Base-by-base conservation (phyloP, 2,888 invertebrate genomes). In the Gari tellinella region DNA sequence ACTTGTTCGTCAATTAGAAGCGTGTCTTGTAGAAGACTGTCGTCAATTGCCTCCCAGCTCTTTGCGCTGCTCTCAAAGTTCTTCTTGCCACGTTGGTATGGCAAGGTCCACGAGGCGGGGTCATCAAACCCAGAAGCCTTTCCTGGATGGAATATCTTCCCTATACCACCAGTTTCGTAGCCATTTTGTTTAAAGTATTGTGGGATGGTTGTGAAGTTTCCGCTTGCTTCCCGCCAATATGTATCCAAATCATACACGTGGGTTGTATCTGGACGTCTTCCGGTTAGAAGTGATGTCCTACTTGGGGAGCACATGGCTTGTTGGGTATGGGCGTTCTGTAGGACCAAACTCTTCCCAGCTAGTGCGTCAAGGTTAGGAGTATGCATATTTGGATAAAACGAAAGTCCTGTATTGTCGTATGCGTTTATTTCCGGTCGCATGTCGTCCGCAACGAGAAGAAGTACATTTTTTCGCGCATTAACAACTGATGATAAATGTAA, bases 1-100 rank as follows among this genome's bases (percentile, higher is more conserved):
- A 94, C 94, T 91, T 97, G 95, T 58, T 96, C 93, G 89, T 97
- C 97, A 0, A 97, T 97, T 67, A 97, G 92, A 0, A 95, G 95
- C 73, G 94, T 93, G 49, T 93, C 94, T 19, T 55, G 48, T 14
- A 70, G 31, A 2, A 48, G 51, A 12, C 51, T 49, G n/a, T 77
- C 78, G 1, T 74, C 64, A 40, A 83, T 70, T 3, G 82, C 81
- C 14, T 23, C 31, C 86, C 86, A 86, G 21, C 78, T 82, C 21
- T 67, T 26, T 21, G n/a, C 40, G 15, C 94, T 31, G 56, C 15
- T 21, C 92, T 48, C 97, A 93, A 97, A 97, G 97, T 58, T 70
- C 40, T 86, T 94, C 8, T 46, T 46, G 10, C 58, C 37, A 53
- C 66, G 51, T 51, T 53, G 19, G 57, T 67, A 62, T 17, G 66